Evolutionary conservation across 2,888 invertebrate species (phyloP).

Genomic region (Diploptera punctata): DNA sequence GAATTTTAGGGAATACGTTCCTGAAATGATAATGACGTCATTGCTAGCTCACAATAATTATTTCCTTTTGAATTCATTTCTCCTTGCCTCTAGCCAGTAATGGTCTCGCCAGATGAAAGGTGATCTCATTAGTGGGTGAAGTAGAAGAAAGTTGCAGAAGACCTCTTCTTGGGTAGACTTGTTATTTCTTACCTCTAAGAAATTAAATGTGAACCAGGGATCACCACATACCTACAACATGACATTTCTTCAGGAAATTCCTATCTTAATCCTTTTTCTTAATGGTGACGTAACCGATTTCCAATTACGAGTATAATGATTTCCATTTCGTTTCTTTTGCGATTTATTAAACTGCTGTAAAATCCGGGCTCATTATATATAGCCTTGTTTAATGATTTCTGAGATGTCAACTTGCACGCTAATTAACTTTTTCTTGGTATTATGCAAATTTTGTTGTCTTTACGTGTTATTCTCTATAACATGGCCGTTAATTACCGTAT

Average conservation of each 20-base stretch:
- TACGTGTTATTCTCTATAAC: no score
- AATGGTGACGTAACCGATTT: no score
- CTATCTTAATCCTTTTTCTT: background rate
- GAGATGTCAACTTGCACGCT: no score
- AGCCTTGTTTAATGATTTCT: no score
- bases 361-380: no score
- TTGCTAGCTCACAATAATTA: constrained; percentile 8
- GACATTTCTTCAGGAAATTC: constrained; percentile 7
- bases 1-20: background rate
- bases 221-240: background rate
- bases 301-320: no score
- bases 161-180: background rate
- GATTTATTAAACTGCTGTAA: no score
- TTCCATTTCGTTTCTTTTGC: no score
- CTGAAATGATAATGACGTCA: background rate
- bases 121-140: constrained; percentile 22
- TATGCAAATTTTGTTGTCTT: no score
- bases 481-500: no score
- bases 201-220: background rate
- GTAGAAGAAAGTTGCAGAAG: background rate
- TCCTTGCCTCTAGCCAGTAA: constrained; percentile 7
- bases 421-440: no score
- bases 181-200: background rate
- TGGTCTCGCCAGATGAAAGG: constrained; percentile 24
- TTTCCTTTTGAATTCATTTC: constrained; percentile 12